Conservation (phyloP, 2,888 invertebrate species). For the Leptinotarsa rubiginosa region DNA sequence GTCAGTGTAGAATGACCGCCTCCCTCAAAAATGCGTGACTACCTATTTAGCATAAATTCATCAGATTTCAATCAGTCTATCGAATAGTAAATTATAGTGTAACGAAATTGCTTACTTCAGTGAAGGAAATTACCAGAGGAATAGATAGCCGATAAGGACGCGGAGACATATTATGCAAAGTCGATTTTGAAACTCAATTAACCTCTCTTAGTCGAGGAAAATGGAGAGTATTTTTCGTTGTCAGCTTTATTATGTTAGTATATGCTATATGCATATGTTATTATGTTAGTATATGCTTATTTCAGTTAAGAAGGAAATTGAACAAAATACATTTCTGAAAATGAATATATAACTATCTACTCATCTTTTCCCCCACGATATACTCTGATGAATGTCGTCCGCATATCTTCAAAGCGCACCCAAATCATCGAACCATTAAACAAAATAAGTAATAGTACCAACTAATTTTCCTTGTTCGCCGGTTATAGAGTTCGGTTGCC, state of each 20-base stretch:
- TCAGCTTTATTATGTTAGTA: no score
- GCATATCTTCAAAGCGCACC: slow-evolving; percentile 6
- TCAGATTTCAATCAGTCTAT: slow-evolving; percentile 9
- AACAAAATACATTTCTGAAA: background rate
- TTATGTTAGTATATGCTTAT: no score
- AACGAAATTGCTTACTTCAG: slow-evolving; percentile 23
- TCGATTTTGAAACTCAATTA: slow-evolving; percentile 23
- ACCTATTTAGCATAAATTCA: background rate
- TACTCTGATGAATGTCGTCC: background rate
- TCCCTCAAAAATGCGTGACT: background rate
- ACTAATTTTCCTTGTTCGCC: slow-evolving; percentile 10
- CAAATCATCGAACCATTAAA: slow-evolving; percentile 16
- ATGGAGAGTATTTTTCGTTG: background rate
- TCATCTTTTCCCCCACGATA: background rate
- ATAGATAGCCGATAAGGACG: slow-evolving; percentile 7
- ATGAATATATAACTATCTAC: background rate
- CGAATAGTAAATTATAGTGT: slow-evolving; percentile 9
- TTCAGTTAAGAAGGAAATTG: no score
- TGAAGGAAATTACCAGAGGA: slow-evolving; percentile 18
- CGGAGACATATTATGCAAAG: slow-evolving; percentile 18
- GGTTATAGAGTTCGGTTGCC: slow-evolving; percentile 12
- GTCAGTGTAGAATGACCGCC: background rate
- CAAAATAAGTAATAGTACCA: slow-evolving; percentile 16
- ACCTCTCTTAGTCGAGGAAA: slow-evolving; percentile 7
- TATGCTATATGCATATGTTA: no score